Base-by-base conservation (phyloP, 1,140 invertebrate genomes). In the Drosophila rufa region DNA sequence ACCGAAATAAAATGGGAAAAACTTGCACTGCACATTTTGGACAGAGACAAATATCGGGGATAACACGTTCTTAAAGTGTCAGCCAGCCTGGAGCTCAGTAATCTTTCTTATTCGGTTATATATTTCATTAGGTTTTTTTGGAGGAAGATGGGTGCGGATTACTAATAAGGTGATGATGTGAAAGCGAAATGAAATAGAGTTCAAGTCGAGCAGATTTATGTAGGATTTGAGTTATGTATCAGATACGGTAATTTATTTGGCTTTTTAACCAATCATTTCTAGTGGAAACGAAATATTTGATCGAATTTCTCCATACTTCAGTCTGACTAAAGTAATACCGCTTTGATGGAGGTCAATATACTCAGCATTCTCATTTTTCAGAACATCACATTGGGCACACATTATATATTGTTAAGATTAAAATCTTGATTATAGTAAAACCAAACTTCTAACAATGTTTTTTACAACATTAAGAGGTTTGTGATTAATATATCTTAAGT, bases 41-140 rank as follows among this genome's bases (percentile, higher is more conserved):
- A 67, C 65, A 67, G 33, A 40, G 65, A 67, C 58, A 67, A 48
- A 67, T 67, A 48, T 65, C 33, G 67, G n/a, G 67, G 48, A 70
- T 70, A 70, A 69, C 67, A 70, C 7, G 33, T 55, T 70, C 67
- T 73, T 38, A 58, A 48, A 27, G 43, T 70, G 42, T 70, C 65
- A 47, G 12, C 38, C 65, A 42, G 11, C 33, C 7, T 57, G 17
- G 42, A 47, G 33, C 8, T 19, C 27, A 48, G 36, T n/a, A 50
- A 58, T 71, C 27, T 19, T 57, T 57, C 43, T 47, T 43, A 71
- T 57, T 14, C 15, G 15, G 40, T 25, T n/a, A 38, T 15, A 22
- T 33, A 45, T 45, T 38, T 43, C 42, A 45, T 51, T 46, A 15
- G 45, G 36, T 30, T 30, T 30, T 42, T 45, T 64, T 19, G 7